phyloP scores from a whole-genome alignment of 2,113 vertebrate genomes.

The Pelodiscus sinensis region DNA sequence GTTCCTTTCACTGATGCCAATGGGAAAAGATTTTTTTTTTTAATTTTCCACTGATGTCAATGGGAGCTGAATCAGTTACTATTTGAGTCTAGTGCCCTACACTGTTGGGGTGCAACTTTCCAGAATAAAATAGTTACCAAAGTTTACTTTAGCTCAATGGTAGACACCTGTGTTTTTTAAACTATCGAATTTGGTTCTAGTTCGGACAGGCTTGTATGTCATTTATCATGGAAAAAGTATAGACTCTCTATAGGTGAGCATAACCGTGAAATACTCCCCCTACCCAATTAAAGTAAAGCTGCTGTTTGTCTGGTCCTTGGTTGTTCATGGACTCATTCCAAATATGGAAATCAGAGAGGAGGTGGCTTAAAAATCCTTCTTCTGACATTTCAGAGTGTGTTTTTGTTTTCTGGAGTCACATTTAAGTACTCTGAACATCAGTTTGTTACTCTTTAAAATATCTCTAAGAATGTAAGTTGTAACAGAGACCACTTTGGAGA shows the following conservation, averaged over 20 bases:
- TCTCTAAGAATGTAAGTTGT: fast-evolving
- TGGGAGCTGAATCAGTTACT: background rate
- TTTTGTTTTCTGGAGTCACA: background rate
- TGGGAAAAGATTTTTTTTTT: slow-evolving; percentile 33
- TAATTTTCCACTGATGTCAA: fast-evolving
- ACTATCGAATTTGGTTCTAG: background rate
- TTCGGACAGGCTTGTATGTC: fast-evolving
- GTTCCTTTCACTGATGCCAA: slow-evolving; percentile 28
- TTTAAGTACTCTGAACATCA: background rate
- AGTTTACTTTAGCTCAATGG: background rate
- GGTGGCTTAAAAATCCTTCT: background rate
- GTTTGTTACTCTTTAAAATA: background rate
- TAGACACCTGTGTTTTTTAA: background rate
- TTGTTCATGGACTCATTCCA: fast-evolving
- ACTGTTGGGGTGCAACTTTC: background rate
- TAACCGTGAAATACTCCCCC: background rate
- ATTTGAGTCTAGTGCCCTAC: background rate
- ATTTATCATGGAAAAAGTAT: background rate
- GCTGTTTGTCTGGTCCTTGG: fast-evolving
- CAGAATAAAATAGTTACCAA: background rate
- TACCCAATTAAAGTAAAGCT: background rate
- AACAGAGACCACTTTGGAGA: background rate
- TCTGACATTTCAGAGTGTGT: fast-evolving
- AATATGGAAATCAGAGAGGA: background rate
- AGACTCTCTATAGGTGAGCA: background rate